A percentile compares a stretch with the other conserved stretches of the same genome.
Conservation (phyloP, 1,140 invertebrate species). For the Brachionus paranguensis region DNA sequence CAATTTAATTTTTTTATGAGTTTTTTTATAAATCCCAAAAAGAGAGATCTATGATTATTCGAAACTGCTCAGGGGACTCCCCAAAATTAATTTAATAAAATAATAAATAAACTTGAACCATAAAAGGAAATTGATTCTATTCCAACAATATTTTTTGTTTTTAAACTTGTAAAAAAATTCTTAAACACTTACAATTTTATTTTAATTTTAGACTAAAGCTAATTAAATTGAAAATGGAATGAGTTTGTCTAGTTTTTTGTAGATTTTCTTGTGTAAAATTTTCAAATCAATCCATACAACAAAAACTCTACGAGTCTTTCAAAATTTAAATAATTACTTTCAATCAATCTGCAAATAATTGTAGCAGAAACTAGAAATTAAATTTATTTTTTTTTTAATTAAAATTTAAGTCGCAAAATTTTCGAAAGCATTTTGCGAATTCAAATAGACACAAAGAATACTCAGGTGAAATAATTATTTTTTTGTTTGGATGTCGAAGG, state of each 20-base stretch:
- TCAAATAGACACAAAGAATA: neutral
- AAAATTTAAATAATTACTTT: neutral
- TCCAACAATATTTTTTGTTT: neutral
- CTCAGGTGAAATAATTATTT: neutral
- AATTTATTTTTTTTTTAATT: neutral
- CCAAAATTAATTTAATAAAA: no score
- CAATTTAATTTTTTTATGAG: no score
- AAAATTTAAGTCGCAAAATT: neutral
- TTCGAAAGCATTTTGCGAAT: neutral
- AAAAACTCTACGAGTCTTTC: neutral
- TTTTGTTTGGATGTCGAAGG: neutral
- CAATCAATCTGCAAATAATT: neutral
- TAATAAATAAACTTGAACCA: neutral
- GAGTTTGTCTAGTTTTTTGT: neutral
- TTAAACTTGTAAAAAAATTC: neutral
- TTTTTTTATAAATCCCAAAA: no score
- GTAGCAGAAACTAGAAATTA: neutral
- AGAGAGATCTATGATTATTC: no score
- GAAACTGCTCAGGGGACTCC: no score
- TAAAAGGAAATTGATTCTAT: neutral
- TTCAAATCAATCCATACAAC: neutral
- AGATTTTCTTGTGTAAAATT: neutral
- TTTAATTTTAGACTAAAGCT: neutral
- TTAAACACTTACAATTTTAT: neutral
- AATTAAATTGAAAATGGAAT: neutral